Conservation (phyloP, 2,888 invertebrate genomes). For the Eilema caniola region DNA sequence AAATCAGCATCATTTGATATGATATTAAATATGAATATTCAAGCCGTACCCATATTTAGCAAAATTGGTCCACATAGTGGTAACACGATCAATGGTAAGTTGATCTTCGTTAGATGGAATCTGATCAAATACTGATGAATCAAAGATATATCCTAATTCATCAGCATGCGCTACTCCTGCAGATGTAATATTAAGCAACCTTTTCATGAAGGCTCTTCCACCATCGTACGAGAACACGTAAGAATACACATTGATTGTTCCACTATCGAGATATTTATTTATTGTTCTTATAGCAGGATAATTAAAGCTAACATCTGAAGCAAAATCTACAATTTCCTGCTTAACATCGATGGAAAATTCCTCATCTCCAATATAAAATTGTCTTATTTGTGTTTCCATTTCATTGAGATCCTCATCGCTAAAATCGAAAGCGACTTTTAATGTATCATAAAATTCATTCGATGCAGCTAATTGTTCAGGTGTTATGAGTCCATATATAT, state of each 20-base stretch:
- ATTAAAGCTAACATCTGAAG: slow-evolving; percentile 59
- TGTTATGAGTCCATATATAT: slow-evolving; percentile 30
- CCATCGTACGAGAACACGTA: slow-evolving; percentile 69
- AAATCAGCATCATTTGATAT: background rate
- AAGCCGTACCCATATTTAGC: slow-evolving; percentile 62
- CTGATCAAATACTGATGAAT: slow-evolving; percentile 50
- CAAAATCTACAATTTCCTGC: slow-evolving; percentile 53
- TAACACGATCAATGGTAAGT: slow-evolving; percentile 59
- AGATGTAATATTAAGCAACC: slow-evolving; percentile 48
- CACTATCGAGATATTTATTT: slow-evolving; percentile 56
- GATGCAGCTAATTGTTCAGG: slow-evolving; percentile 33
- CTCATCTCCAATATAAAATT: slow-evolving; percentile 68
- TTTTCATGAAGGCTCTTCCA: slow-evolving; percentile 61
- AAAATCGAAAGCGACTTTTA: slow-evolving; percentile 51
- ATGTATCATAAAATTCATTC: slow-evolving; percentile 41
- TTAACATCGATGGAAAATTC: slow-evolving; percentile 45
- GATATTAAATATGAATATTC: background rate
- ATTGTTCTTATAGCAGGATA: slow-evolving; percentile 58
- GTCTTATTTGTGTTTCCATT: slow-evolving; percentile 55
- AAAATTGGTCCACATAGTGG: slow-evolving; percentile 66
- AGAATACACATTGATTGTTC: slow-evolving; percentile 56
- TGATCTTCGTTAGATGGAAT: slow-evolving; percentile 55
- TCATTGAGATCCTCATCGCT: slow-evolving; percentile 41
- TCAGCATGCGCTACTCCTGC: slow-evolving; percentile 61
- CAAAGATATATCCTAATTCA: slow-evolving; percentile 64